Evolutionary conservation across 1,140 invertebrate species (phyloP).

Genomic region (Chironomus striatipennis): DNA sequence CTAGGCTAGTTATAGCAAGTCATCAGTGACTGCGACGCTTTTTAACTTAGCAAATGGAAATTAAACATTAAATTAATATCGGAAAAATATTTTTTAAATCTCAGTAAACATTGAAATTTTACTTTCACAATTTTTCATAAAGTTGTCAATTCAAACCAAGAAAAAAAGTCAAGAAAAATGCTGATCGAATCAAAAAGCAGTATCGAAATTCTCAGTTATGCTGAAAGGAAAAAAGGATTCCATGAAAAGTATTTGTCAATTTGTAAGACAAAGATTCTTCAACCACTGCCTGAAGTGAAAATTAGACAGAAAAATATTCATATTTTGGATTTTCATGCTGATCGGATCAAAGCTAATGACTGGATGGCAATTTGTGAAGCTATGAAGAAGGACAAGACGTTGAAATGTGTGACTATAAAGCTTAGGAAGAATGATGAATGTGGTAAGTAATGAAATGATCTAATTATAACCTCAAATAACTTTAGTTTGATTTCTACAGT

Average conservation of each 20-base stretch:
- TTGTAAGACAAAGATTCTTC: conserved; percentile 36
- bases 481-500: conserved; percentile 29
- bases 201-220: not conserved
- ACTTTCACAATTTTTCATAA: too few relatives aligned
- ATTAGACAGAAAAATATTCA: conserved; percentile 40
- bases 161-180: not conserved
- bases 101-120: too few relatives aligned
- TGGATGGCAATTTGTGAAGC: conserved; percentile 53
- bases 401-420: conserved; percentile 45
- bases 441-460: conserved; percentile 27
- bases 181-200: not conserved
- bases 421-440: conserved; percentile 36
- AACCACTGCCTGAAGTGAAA: conserved; percentile 33
- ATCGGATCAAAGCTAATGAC: conserved; percentile 52
- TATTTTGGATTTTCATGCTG: conserved; percentile 48
- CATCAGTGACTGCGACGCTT: too few relatives aligned
- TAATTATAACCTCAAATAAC: not conserved
- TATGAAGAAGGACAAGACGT: conserved; percentile 46
- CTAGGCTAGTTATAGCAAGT: too few relatives aligned
- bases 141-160: too few relatives aligned
- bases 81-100: too few relatives aligned
- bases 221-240: conserved; percentile 28
- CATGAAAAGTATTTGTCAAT: conserved; percentile 37
- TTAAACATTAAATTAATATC: too few relatives aligned
- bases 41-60: too few relatives aligned